Base-by-base conservation (phyloP, 2,797 vertebrate species). In the Vipera ursinii region DNA sequence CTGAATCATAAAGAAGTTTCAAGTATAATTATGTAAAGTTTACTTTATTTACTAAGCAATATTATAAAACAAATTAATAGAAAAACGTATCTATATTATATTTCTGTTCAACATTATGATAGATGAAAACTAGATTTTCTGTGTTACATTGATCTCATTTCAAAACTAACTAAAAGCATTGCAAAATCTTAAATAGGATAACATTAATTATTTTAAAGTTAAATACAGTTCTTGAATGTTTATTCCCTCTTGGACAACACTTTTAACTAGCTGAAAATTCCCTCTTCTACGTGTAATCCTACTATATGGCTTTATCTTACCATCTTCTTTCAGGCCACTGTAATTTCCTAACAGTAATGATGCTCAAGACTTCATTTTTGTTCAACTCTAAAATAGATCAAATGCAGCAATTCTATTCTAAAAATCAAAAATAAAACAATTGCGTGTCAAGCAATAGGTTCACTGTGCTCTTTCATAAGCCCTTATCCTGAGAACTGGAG, bases 401-500 rank as follows among this genome's bases (percentile, higher is more conserved):
- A 89, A 63, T 28, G 32, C 88, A 91, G 55, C 13, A 22, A 32
- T 69, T 59, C 38, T 51, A 28, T 65, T 87, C 38, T 57, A 26
- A 6, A 73, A 61, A 53, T 9, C 9, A 53, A 90, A 63, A n/a
- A 87, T 69, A 59, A 53, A 78, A 26, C 10, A 24, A 1, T 51
- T 57, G 15, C 28, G 51, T 28, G 57, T 82, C 59, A 53, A 92
- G 9, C 4, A 91, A 86, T 93, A 96, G 95, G 94, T 94, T 94
- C 91, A 88, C 12, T 32, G 0, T 51, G 93, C 78, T 94, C 86
- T 69, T 93, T 90, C 93, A 63, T 55, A 94, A 94, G 93, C 94
- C 94, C 94, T 94, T 96, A 96, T 97, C 96, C 96, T 90, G 92
- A 59, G 95, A 96, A 95, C 96, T 92, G 44, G 95, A 96, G 95